Percentiles rank a stretch among this genome's conserved stretches.
phyloP scores from a whole-genome alignment of 2,797 vertebrate species.

The Decapterus maruadsi region DNA sequence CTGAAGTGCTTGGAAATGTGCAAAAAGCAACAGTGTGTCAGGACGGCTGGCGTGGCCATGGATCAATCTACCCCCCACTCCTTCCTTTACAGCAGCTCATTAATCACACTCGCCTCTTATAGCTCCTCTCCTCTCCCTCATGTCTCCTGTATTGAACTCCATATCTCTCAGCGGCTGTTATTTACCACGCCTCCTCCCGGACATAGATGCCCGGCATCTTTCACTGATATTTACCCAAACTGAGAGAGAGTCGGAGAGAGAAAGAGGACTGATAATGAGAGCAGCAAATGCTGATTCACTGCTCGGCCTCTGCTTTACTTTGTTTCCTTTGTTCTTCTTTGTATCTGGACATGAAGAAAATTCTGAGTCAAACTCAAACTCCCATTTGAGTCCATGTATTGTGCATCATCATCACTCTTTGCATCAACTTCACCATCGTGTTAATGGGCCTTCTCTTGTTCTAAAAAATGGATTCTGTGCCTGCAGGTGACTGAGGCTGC shows the following conservation, averaged over 20 bases:
- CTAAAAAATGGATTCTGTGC: constrained; percentile 27
- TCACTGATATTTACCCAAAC: constrained; percentile 68
- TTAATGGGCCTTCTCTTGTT: neutral
- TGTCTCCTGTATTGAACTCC: constrained; percentile 57
- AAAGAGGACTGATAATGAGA: constrained; percentile 26
- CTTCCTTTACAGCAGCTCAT: constrained; percentile 46
- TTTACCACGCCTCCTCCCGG: constrained; percentile 59
- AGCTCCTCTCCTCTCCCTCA: constrained; percentile 45
- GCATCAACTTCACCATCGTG: neutral
- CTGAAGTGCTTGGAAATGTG: constrained; percentile 19
- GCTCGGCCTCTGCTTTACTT: neutral
- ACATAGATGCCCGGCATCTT: constrained; percentile 52
- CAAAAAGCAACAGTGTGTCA: constrained; percentile 6
- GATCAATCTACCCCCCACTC: constrained; percentile 41
- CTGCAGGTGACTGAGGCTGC: constrained; percentile 27
- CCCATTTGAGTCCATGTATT: neutral
- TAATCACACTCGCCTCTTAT: constrained; percentile 64
- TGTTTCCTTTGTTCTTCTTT: constrained; percentile 8
- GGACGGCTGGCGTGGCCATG: constrained; percentile 5
- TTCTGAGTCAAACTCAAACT: neutral
- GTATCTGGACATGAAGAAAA: neutral
- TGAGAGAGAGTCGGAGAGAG: constrained; percentile 32
- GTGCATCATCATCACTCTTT: neutral
- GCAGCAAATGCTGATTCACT: neutral
- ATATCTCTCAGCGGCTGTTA: constrained; percentile 51